Percentiles rank a stretch among this genome's conserved stretches.
Conservation (phyloP, 1,140 invertebrate species). For the Drosophila sp. region DNA sequence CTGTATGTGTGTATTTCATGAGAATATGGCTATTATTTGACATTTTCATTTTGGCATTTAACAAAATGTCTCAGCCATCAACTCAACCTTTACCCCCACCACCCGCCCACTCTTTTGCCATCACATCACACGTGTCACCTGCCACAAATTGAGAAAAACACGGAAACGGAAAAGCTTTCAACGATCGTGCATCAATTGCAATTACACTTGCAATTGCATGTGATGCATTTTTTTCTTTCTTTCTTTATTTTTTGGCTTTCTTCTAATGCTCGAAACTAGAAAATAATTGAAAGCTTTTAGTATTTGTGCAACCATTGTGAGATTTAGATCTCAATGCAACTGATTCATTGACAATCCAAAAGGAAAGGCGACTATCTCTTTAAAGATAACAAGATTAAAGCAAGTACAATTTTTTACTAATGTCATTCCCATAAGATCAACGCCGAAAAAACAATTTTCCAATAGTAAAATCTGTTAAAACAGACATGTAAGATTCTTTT, state of each 20-base stretch:
- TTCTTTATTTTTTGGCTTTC: conserved; percentile 31
- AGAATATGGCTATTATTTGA: not conserved
- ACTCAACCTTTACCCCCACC: not conserved
- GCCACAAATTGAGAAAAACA: conserved; percentile 7
- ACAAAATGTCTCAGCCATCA: not conserved
- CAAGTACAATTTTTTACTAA: conserved; percentile 16
- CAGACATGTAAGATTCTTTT: too few relatives aligned
- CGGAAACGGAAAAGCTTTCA: conserved; percentile 49
- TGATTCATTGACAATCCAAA: not conserved
- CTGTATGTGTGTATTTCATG: conserved; percentile 3
- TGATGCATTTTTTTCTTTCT: conserved; percentile 12
- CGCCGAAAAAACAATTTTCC: not conserved
- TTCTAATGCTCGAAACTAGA: conserved; percentile 39
- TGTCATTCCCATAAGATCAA: not conserved
- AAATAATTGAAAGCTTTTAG: conserved; percentile 45
- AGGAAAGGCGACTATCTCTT: not conserved
- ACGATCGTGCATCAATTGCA: conserved; percentile 32
- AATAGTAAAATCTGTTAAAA: too few relatives aligned
- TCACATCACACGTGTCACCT: conserved; percentile 8
- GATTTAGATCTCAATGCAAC: conserved; percentile 25
- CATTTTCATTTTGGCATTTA: conserved; percentile 26
- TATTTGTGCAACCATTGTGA: conserved; percentile 54
- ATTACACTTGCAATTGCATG: conserved; percentile 23
- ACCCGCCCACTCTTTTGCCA: not conserved
- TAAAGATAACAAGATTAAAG: conserved; percentile 1